Conservation (phyloP, 2,888 invertebrate species). For the Ennomos erosarius region DNA sequence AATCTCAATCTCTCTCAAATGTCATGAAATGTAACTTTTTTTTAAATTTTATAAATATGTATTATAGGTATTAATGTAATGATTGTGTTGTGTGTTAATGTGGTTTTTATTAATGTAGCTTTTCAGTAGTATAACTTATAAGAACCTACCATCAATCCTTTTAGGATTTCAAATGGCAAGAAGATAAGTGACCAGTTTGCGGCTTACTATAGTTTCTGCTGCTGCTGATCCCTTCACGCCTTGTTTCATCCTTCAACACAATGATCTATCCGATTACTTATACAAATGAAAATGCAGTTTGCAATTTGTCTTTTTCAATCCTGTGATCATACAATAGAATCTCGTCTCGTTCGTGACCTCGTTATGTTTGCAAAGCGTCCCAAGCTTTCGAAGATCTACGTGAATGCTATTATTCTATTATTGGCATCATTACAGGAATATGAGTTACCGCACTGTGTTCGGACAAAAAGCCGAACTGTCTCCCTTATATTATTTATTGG, state of each 20-base stretch:
- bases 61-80: no score
- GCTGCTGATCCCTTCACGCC: conserved; percentile 1
- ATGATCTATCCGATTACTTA: conserved; percentile 24
- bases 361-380: conserved; percentile 42
- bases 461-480: conserved; percentile 74
- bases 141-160: background rate
- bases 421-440: conserved; percentile 69
- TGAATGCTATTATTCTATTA: conserved; percentile 67
- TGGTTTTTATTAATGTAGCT: no score
- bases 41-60: no score
- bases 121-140: no score
- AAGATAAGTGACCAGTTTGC: background rate
- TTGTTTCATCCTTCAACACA: conserved; percentile 22
- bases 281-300: conserved; percentile 11
- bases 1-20: no score
- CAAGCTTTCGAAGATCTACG: conserved; percentile 46
- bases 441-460: conserved; percentile 73
- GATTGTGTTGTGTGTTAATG: no score
- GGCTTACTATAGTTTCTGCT: conserved; percentile 1
- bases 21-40: no score
- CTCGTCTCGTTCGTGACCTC: conserved; percentile 29
- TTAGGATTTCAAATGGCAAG: conserved; percentile 1
- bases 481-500: conserved; percentile 80
- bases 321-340: conserved; percentile 15
- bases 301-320: conserved; percentile 5